These are phyloP conservation scores for Junonia oenone DNA, from an alignment of 2,888 invertebrate species.

Conservation along the genomic window DNA sequence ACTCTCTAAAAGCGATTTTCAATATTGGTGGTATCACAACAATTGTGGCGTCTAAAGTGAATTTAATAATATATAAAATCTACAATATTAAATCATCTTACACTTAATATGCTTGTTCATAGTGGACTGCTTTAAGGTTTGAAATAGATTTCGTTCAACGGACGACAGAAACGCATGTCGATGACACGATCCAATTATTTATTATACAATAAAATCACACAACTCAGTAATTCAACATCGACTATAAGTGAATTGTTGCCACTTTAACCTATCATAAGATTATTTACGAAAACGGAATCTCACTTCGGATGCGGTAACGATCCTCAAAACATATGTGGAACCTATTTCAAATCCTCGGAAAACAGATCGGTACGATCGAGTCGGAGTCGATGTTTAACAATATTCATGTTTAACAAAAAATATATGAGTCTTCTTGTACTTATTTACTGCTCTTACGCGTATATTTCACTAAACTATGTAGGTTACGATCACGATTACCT, in stretches of 20 bases:
- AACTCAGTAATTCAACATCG: constrained; percentile 1
- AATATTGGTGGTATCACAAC: constrained; percentile 55
- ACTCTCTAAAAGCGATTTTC: constrained; percentile 32
- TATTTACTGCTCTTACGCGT: constrained; percentile 37
- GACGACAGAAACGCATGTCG: constrained; percentile 26
- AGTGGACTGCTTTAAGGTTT: constrained; percentile 65
- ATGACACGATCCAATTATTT: background rate
- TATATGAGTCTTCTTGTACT: constrained; percentile 39
- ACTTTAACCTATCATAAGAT: constrained; percentile 62
- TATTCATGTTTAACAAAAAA: constrained; percentile 8
- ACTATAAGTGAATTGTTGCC: constrained; percentile 58
- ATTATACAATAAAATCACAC: constrained; percentile 9
- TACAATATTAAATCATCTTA: constrained; percentile 55
- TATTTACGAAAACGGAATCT: constrained; percentile 7
- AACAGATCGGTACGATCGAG: background rate
- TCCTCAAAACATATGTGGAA: constrained; percentile 22
- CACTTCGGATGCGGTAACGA: background rate
- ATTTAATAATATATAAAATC: constrained; percentile 50
- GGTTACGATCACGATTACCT: constrained; percentile 55
- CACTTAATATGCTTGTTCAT: constrained; percentile 38
- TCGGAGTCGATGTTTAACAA: background rate
- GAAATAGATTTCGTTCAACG: constrained; percentile 62
- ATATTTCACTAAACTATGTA: constrained; percentile 43
- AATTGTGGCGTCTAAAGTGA: constrained; percentile 48
- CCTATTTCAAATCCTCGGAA: constrained; percentile 56